Evolutionary conservation across 2,888 invertebrate species (phyloP).

Genomic region (Caenorhabditis wallacei): DNA sequence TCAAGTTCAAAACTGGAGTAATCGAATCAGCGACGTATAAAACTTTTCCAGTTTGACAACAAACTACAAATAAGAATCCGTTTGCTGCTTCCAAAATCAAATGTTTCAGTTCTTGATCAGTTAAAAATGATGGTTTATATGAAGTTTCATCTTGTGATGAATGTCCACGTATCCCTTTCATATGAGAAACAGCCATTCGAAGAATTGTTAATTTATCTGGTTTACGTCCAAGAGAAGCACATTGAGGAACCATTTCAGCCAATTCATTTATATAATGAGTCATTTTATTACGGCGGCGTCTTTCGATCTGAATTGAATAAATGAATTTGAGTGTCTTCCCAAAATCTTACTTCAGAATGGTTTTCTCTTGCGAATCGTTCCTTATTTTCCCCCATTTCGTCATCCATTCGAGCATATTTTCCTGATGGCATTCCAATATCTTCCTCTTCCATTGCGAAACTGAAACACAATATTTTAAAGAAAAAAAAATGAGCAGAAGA

Average conservation of each 20-base stretch:
- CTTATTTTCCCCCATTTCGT: slow-evolving; percentile 75
- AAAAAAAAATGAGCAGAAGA: background rate
- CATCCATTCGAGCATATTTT: slow-evolving; percentile 77
- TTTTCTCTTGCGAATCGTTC: slow-evolving; percentile 82
- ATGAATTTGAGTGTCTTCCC: no score
- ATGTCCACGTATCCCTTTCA: slow-evolving; percentile 90
- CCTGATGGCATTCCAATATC: slow-evolving; percentile 73
- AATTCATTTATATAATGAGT: slow-evolving; percentile 99
- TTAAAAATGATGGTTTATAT: slow-evolving; percentile 98
- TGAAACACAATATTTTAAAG: slow-evolving; percentile 16
- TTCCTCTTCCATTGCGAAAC: slow-evolving; percentile 73
- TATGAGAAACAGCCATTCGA: slow-evolving; percentile 99
- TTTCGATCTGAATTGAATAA: slow-evolving; percentile 89
- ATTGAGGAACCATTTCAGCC: slow-evolving; percentile 98
- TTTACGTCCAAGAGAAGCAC: slow-evolving; percentile 95
- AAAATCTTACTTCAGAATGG: slow-evolving; percentile 77
- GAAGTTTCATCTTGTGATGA: slow-evolving; percentile 87
- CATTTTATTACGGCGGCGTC: slow-evolving; percentile 99
- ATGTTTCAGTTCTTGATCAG: slow-evolving; percentile 99
- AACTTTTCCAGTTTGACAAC: slow-evolving; percentile 96
- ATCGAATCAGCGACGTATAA: slow-evolving; percentile 99
- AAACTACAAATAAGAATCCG: slow-evolving; percentile 96
- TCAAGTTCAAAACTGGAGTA: slow-evolving; percentile 96
- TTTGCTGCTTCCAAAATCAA: slow-evolving; percentile 98
- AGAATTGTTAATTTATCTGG: slow-evolving; percentile 99